Evolutionary conservation across 2,888 invertebrate species (phyloP).

Genomic region (Emmelina monodactyla): DNA sequence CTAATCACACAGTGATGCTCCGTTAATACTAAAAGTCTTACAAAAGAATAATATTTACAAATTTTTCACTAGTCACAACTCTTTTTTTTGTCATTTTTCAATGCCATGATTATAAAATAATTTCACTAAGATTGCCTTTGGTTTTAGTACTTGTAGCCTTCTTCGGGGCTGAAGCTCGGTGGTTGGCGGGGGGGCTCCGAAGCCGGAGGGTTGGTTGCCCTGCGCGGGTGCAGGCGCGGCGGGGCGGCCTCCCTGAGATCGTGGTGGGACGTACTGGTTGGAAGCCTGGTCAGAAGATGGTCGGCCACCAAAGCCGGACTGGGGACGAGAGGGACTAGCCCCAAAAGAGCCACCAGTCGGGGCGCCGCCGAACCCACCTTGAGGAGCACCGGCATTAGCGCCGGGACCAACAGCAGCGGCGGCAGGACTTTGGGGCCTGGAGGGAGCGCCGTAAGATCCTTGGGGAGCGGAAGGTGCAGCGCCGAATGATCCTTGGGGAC

Average conservation of each 20-base stretch:
- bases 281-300: conserved; percentile 4
- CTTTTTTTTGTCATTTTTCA: conserved; percentile 21
- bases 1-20: conserved; percentile 36
- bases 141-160: conserved; percentile 53
- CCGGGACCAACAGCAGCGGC: conserved; percentile 5
- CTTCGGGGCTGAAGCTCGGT: conserved; percentile 47
- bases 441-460: conserved; percentile 14
- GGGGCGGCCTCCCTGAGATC: conserved; percentile 6
- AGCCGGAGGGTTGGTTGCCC: neutral
- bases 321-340: neutral
- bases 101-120: conserved; percentile 15
- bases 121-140: conserved; percentile 27
- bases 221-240: conserved; percentile 4
- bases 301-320: neutral
- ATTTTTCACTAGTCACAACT: conserved; percentile 13
- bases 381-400: conserved; percentile 7
- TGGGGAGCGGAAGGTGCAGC: conserved; percentile 9
- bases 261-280: conserved; percentile 22
- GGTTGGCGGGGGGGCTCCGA: conserved; percentile 34
- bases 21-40: conserved; percentile 13
- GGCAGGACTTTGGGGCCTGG: conserved; percentile 5
- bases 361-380: conserved; percentile 15
- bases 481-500: conserved; percentile 16
- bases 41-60: conserved; percentile 21
- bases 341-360: neutral